These are phyloP conservation scores for Callorhinus ursinus DNA, from an alignment of 2,113 vertebrate genomes.

Conservation along the genomic window DNA sequence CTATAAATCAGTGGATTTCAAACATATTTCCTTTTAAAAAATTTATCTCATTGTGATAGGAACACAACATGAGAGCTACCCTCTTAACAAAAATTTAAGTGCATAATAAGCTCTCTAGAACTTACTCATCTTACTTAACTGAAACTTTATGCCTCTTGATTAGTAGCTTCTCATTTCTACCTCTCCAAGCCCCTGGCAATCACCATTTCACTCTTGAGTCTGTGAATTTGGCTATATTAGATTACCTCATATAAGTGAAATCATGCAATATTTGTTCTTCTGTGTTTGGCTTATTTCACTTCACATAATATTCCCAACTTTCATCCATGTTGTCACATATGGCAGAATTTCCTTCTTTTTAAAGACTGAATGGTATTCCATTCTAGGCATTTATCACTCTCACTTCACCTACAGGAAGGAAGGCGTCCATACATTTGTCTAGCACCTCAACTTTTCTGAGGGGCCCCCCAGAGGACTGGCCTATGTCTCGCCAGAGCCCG, in stretches of 20 bases:
- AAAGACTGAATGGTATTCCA: not conserved
- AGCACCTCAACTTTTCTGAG: not conserved
- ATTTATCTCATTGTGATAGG: not conserved
- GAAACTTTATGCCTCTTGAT: not conserved
- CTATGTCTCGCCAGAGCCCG: not conserved
- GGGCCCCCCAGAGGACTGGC: not conserved
- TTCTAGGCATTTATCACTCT: not conserved
- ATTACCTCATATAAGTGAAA: not conserved
- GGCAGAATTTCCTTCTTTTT: not conserved
- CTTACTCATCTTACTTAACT: not conserved
- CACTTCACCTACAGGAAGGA: not conserved
- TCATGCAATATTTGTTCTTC: not conserved
- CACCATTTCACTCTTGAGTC: not conserved
- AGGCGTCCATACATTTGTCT: not conserved
- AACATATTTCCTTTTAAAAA: not conserved
- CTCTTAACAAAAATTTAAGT: not conserved
- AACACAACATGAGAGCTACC: not conserved
- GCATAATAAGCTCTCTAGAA: not conserved
- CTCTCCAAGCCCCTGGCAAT: too few relatives aligned
- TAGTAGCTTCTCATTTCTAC: not conserved
- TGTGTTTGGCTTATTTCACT: not conserved
- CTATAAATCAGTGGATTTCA: not conserved
- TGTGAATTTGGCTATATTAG: not conserved
- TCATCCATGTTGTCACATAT: not conserved
- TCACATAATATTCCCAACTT: not conserved